Evolutionary conservation across 2,888 invertebrate genomes (phyloP).

Genomic region (Drosophila cognata): DNA sequence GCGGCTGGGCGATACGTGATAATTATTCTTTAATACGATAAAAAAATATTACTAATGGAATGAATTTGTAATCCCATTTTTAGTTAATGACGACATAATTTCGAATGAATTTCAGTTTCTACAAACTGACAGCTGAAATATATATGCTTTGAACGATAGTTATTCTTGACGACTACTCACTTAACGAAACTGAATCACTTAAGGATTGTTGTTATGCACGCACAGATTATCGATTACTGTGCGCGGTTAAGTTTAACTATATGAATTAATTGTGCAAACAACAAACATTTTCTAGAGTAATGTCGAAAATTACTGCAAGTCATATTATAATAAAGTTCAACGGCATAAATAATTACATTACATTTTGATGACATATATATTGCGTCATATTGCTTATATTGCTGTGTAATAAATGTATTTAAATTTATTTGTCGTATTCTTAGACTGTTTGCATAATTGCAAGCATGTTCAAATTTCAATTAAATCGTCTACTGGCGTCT

Average conservation of each 20-base stretch:
- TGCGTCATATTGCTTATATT: neutral
- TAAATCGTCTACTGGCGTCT: slow-evolving; percentile 44
- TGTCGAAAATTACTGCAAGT: neutral
- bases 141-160: neutral
- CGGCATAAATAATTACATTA: neutral
- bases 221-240: neutral
- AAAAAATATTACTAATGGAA: neutral
- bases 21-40: neutral
- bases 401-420: neutral
- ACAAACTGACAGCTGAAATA: neutral
- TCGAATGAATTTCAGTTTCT: neutral
- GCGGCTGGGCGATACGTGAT: neutral
- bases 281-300: neutral
- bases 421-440: slow-evolving; percentile 16
- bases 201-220: neutral
- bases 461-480: slow-evolving; percentile 51
- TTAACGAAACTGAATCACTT: neutral
- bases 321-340: neutral
- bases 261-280: neutral
- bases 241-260: neutral
- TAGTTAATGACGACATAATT: neutral
- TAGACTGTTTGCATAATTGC: slow-evolving; percentile 48
- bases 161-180: neutral
- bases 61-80: neutral
- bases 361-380: neutral